Base-by-base conservation (phyloP, 1,140 invertebrate species). In the Drosophila quadrilineata region DNA sequence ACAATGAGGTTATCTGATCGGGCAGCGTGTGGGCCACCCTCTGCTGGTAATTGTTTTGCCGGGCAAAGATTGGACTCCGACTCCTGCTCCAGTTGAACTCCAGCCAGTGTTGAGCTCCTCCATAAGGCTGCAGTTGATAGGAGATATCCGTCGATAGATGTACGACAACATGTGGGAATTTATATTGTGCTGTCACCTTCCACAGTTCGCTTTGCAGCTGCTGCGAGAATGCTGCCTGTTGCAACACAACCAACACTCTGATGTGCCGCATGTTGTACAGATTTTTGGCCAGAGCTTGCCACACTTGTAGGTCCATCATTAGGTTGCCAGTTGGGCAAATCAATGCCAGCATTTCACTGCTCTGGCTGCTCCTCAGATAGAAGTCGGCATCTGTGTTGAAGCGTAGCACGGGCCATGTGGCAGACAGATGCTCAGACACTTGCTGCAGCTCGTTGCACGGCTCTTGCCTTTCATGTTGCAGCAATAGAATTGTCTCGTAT, bases 211-310 rank as follows among this genome's bases (percentile, higher is more conserved):
- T 2, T 0, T 63, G 2, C 14, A 29, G 40, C 3, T 41, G 12
- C 0, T 33, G 0, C 17, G 28, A 10, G 1, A 8, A 3, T 24
- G 14, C n/a, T 41, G 16, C 35, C 22, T 36, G 50, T 2, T 58
- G 45, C 49, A 53, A 22, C 22, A 54, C 6, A 2, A 77, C 2
- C 1, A 84, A 8, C 12, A 84, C 10, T 0, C 79, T 24, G 2
- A 53, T 40, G 4, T 74, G 67, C 1, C 76, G 49, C 79, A 84
- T 84, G 31, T 84, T 77, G 6, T 49, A 10, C 0, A 84, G 52
- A 57, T 63, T 79, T 6, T 6, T 22, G 17, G 72, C 74, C 28
- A 84, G 28, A 1, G 70, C 62, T 33, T 57, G 54, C 73, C 77
- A 82, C 12, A 85, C 21, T n/a, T 63, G 56, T 10, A 9, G 9